These are phyloP conservation scores for Rhamphomyia laevipes DNA, from an alignment of 2,888 invertebrate genomes.

Conservation along the genomic window DNA sequence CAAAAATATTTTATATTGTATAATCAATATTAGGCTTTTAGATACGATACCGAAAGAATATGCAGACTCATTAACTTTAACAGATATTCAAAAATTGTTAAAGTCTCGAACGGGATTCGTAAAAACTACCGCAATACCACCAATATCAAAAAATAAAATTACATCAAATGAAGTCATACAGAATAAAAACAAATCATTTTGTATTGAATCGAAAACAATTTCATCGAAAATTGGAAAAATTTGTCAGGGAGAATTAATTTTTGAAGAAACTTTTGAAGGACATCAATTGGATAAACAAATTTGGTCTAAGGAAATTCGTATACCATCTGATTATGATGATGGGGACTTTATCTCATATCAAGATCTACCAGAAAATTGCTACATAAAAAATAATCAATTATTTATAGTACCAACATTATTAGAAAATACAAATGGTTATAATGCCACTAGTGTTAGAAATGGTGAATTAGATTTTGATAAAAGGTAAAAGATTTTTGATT, in stretches of 20 bases:
- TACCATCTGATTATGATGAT: slow-evolving; percentile 39
- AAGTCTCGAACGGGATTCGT: too few relatives aligned
- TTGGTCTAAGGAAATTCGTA: slow-evolving; percentile 48
- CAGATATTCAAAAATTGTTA: too few relatives aligned
- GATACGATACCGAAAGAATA: too few relatives aligned
- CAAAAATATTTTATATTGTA: too few relatives aligned
- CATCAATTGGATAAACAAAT: slow-evolving; percentile 30
- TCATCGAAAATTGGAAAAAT: too few relatives aligned
- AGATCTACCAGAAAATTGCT: slow-evolving; percentile 25
- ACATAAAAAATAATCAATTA: slow-evolving; percentile 22
- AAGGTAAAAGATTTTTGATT: slow-evolving; percentile 15
- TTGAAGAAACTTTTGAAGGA: not conserved
- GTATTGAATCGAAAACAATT: too few relatives aligned
- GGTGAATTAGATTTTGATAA: slow-evolving; percentile 23
- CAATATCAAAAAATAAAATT: too few relatives aligned
- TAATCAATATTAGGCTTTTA: too few relatives aligned
- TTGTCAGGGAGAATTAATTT: not conserved
- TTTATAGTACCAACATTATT: slow-evolving; percentile 28
- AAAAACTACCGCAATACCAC: too few relatives aligned
- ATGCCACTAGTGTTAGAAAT: slow-evolving; percentile 16
- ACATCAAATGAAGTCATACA: too few relatives aligned
- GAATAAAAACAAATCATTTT: too few relatives aligned
- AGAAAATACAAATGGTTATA: slow-evolving; percentile 11
- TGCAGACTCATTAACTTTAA: too few relatives aligned
- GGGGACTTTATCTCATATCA: slow-evolving; percentile 39